Base-by-base conservation (phyloP, 2,113 vertebrate species). In the Coptodon rendalli region DNA sequence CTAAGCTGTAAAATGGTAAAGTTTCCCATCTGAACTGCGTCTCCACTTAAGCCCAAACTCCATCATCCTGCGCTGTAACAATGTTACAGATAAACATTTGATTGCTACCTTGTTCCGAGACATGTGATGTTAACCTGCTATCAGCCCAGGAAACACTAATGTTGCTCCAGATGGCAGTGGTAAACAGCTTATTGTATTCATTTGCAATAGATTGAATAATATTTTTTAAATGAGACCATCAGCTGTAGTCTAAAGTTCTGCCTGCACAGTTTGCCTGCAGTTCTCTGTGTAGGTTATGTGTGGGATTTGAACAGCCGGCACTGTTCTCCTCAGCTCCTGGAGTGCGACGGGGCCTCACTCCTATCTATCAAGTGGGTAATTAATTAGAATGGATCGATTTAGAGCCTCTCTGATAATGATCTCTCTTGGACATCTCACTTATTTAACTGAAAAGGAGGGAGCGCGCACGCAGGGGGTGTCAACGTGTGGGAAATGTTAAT, bases 301-400 rank as follows among this genome's bases (percentile, higher is more conserved):
- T 19, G 36, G 22, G 73, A 73, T 50, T 5, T 79, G 27, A 86
- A 71, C 87, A 89, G 87, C 29, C 6, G 7, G 78, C 22, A 16
- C 40, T 38, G 9, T 50, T 84, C 73, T 87, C 81, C 50, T 12
- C 59, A 82, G 78, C 40, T 84, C 66, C 19, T 78, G 63, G 84
- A 78, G 80, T 84, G 87, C 91, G 87, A 90, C 52, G 31, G 36
- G 68, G 36, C 73, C 61, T 85, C 87, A 71, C 81, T 87, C 59
- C 89, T 88, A 91, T 89, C 89, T 81, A 90, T 92, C 90, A 93
- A 85, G 76, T 54, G 81, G 90, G 90, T 94, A 93, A 94, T 95
- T 95, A 92, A 93, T 94, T 93, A 91, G 88, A 85, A 92, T 84
- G 56, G 88, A 93, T 94, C 80, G 88, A 93, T 94, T 90, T 52